Conservation (phyloP, 2,888 invertebrate genomes). For the Rhagonycha lutea region DNA sequence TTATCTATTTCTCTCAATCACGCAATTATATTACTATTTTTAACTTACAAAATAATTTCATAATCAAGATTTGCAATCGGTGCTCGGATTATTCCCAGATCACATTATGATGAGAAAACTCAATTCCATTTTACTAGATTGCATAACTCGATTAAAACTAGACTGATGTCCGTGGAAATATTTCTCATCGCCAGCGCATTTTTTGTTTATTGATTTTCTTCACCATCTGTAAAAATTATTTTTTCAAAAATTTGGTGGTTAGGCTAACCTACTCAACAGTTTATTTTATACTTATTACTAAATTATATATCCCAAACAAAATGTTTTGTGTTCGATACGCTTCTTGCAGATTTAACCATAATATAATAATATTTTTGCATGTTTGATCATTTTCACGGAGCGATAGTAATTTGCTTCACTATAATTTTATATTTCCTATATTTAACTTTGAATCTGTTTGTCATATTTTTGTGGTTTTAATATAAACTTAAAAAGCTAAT, state of each 20-base stretch:
- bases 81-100: not conserved
- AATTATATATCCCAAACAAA: no score
- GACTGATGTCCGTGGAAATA: not conserved
- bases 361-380: no score
- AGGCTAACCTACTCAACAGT: no score
- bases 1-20: not conserved
- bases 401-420: not conserved
- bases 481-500: not conserved
- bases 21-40: not conserved
- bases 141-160: not conserved
- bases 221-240: no score
- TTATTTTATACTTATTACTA: no score
- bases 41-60: not conserved
- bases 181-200: not conserved
- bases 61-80: not conserved
- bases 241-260: no score
- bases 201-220: not conserved
- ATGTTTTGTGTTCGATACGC: no score
- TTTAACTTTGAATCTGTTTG: not conserved
- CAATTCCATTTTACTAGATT: not conserved
- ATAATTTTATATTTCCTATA: not conserved
- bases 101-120: not conserved
- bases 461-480: not conserved
- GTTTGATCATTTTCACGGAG: no score
- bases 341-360: no score